Conservation (phyloP, 1,140 invertebrate genomes). For the Heliconius hewitsoni region DNA sequence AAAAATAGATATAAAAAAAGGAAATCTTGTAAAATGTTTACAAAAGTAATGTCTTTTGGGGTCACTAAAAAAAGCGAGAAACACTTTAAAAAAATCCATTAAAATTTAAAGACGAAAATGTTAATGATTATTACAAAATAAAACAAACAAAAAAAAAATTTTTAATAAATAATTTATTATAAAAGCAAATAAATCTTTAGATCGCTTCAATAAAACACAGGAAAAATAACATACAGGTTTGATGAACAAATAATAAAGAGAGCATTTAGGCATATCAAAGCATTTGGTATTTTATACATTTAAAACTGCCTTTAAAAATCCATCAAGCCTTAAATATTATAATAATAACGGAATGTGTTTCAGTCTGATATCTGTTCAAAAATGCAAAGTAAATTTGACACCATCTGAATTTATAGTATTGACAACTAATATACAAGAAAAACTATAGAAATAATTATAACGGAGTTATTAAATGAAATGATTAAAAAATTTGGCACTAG, state of each 20-base stretch:
- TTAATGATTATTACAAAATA: background rate
- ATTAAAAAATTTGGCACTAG: conserved; percentile 32
- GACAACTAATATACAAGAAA: background rate
- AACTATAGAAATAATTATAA: background rate
- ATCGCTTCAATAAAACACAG: conserved; percentile 37
- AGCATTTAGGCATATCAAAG: conserved; percentile 32
- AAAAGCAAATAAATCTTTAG: conserved; percentile 45
- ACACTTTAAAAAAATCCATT: background rate
- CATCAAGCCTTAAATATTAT: background rate
- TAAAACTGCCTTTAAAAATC: background rate
- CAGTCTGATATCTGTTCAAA: conserved; percentile 46
- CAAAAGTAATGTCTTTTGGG: background rate
- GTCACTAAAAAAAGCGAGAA: background rate
- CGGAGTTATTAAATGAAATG: conserved; percentile 8
- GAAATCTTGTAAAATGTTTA: background rate
- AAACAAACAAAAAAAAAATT: background rate
- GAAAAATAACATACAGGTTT: conserved; percentile 19
- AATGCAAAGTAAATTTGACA: conserved; percentile 14
- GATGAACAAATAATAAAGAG: conserved; percentile 26
- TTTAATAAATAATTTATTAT: conserved; percentile 46
- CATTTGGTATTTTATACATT: conserved; percentile 7
- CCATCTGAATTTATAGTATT: background rate
- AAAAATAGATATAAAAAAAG: background rate
- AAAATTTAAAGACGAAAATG: background rate
- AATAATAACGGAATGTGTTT: conserved; percentile 48